A percentile compares a stretch with the other conserved stretches of the same genome.
Conservation (phyloP, 2,888 invertebrate genomes). For the Sinotaia quadrata region DNA sequence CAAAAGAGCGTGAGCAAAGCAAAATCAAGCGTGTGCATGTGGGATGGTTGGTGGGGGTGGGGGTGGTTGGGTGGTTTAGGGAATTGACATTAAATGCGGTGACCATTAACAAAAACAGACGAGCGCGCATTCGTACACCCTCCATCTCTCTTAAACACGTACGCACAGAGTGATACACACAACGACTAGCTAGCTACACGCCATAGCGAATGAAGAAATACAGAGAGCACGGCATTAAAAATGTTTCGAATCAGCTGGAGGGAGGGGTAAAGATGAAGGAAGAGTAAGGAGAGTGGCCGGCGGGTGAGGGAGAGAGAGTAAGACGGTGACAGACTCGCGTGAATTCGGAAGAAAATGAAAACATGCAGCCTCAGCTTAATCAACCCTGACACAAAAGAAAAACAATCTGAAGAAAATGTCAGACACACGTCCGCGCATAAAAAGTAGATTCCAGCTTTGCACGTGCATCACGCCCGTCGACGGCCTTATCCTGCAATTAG, state of each 20-base stretch:
- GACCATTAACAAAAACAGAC: too few species aligned
- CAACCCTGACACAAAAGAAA: slow-evolving; percentile 11
- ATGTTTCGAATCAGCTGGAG: background rate
- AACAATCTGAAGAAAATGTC: slow-evolving; percentile 15
- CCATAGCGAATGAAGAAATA: too few species aligned
- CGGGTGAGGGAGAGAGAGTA: background rate
- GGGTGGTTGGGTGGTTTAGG: too few species aligned
- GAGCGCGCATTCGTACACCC: too few species aligned
- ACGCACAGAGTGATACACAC: too few species aligned
- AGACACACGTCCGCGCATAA: slow-evolving; percentile 4
- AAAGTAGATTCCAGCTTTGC: slow-evolving; percentile 1
- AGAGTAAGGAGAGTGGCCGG: background rate
- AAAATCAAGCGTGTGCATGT: too few species aligned
- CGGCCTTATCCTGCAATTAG: slow-evolving; percentile 7
- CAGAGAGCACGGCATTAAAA: too few species aligned
- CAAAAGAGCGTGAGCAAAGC: too few species aligned
- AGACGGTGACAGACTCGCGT: background rate
- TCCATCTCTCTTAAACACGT: too few species aligned
- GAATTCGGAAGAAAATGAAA: background rate
- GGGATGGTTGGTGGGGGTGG: too few species aligned
- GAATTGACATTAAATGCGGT: too few species aligned
- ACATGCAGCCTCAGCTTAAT: background rate
- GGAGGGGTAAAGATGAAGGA: background rate
- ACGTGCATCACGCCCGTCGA: slow-evolving; percentile 10
- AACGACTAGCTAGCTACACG: too few species aligned